Conservation (phyloP, 2,113 vertebrate species). For the Oenanthe oenanthe region DNA sequence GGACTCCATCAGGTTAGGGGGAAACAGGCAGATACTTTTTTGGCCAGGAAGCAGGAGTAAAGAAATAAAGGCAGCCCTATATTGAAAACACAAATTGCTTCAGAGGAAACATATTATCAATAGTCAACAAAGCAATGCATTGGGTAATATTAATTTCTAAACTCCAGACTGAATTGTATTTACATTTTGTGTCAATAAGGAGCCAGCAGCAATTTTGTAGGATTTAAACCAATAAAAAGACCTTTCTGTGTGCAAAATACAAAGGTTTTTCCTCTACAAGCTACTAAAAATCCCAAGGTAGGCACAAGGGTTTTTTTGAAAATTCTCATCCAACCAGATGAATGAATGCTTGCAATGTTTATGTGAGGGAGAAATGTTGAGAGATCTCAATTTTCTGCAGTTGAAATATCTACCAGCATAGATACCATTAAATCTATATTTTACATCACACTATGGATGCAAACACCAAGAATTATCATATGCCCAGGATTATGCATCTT, state of each 20-base stretch:
- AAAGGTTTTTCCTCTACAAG: not conserved
- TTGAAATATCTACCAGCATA: slow-evolving; percentile 7
- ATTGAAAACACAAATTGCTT: not conserved
- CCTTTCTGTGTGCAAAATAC: not conserved
- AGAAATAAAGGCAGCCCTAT: not conserved
- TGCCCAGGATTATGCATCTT: slow-evolving; percentile 11
- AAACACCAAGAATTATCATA: not conserved
- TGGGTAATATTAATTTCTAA: not conserved
- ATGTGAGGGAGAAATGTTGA: not conserved
- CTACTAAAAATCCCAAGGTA: slow-evolving; percentile 26
- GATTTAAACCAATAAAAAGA: slow-evolving; percentile 46
- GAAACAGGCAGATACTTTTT: not conserved
- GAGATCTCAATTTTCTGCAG: slow-evolving; percentile 27
- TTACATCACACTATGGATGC: not conserved
- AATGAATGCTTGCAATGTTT: slow-evolving; percentile 57
- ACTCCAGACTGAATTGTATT: slow-evolving; percentile 18
- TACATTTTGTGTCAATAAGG: slow-evolving; percentile 1
- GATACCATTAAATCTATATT: slow-evolving; percentile 32
- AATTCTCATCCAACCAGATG: not conserved
- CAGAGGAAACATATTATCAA: not conserved
- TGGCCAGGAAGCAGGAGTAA: not conserved
- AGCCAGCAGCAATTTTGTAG: slow-evolving; percentile 26
- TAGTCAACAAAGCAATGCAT: not conserved
- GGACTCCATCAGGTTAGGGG: not conserved
- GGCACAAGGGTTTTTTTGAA: slow-evolving; percentile 4